Base-by-base conservation (phyloP, 2,888 invertebrate species). In the Scrobipalpa costella region DNA sequence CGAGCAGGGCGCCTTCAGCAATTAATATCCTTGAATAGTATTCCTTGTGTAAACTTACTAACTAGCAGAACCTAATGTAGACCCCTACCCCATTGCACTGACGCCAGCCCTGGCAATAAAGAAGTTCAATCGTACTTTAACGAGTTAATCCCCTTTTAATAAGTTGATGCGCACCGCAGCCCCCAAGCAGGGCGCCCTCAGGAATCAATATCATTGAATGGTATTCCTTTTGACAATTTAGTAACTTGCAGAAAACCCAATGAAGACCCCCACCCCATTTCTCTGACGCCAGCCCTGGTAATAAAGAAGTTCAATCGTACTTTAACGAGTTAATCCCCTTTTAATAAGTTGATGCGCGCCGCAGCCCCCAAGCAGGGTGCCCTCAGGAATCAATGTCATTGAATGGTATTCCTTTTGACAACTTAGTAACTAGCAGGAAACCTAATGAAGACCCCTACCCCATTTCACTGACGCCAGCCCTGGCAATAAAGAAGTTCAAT, bases 61-160 rank as follows among this genome's bases (percentile, higher is more conserved):
- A n/a, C n/a, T n/a, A n/a, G n/a, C n/a, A n/a, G n/a, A n/a, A n/a
- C n/a, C n/a, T n/a, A n/a, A n/a, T n/a, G n/a, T n/a, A n/a, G n/a
- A n/a, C n/a, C n/a, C n/a, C n/a, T n/a, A n/a, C n/a, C n/a, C n/a
- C 15, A 5, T 49, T 15, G 0, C 17, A 21, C 44, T 58, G 36
- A 11, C 7, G 40, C 15, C 58, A 13, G 9, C 40, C 40, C 58
- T 40, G 58, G 33, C 34, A 21, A 21, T 21, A 74, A 72, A 69
- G 73, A 83, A 88, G 80, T 88, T 88, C 83, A 85, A 87, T 88
- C 83, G 84, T 80, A 88, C 82, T 88, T 87, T 84, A 85, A 87
- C 80, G 87, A 89, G 86, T 89, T 89, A 86, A 87, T 86, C 83
- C 80, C 76, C 79, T 85, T 88, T 88, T 87, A 88, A 86, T 88